Evolutionary conservation across 2,797 vertebrate genomes (phyloP).

Genomic region (Masticophis lateralis): DNA sequence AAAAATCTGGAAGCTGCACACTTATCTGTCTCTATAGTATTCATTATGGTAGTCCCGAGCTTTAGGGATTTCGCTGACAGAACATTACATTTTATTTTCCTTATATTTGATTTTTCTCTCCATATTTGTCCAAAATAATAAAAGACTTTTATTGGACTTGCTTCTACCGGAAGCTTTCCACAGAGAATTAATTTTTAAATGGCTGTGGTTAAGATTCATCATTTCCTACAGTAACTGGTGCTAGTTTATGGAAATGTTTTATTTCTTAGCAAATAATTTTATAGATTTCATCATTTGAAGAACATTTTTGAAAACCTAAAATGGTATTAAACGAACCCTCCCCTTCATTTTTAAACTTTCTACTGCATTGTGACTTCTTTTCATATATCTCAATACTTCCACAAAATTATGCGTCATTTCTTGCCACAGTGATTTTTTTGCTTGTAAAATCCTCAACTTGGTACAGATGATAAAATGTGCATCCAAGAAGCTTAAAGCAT

Average conservation of each 20-base stretch:
- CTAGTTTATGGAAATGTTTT: neutral
- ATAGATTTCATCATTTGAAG: neutral
- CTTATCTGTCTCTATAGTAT: neutral
- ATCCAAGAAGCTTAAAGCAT: neutral
- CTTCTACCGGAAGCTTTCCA: neutral
- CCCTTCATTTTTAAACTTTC: neutral
- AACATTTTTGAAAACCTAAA: neutral
- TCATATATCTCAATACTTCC: neutral
- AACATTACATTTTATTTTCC: neutral
- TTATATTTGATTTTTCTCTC: neutral
- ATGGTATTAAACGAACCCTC: neutral
- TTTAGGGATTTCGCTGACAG: neutral
- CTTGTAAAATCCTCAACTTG: neutral
- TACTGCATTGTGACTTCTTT: neutral
- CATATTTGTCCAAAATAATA: neutral
- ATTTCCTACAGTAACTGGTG: neutral
- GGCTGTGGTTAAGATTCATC: neutral
- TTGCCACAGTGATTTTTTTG: neutral
- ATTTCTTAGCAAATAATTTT: neutral
- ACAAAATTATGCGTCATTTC: neutral
- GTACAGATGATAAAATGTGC: neutral
- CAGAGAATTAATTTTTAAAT: neutral
- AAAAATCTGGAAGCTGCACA: neutral
- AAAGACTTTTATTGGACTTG: neutral
- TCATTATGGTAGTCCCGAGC: neutral